Evolutionary conservation across 2,113 vertebrate genomes (phyloP), one percentile per base, ranked within the genome.

Genomic region (Neopipo cinnamomea): DNA sequence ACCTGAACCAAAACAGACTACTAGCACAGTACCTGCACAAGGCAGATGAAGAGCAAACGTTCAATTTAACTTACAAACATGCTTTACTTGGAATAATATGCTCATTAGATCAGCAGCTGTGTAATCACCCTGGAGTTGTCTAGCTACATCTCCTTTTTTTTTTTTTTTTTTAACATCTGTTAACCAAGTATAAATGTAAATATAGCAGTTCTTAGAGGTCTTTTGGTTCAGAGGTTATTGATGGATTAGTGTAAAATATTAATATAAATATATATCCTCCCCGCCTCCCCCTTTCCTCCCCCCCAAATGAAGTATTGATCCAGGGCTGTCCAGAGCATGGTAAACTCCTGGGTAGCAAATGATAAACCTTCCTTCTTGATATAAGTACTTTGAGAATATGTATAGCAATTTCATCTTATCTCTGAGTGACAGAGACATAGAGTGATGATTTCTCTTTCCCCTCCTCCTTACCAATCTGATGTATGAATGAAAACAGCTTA

Each of bases 281-380:
- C 10, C 11, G 6, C 5, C 2, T 2, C 4, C 20, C 8, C 7
- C 5, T 4, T 14, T 30, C 12, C 4, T 10, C 22, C 24, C 37
- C 13, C 23, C 31, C 23, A 70, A 44, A 52, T 74, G 9, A 59
- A 71, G 21, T 76, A 61, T 50, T 55, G 55, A 67, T 86, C 33
- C 15, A 21, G 20, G 24, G 17, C 19, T 92, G 35, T 56, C 46
- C 0, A 5, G 41, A 73, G 62, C 35, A 50, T 73, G 24, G 27
- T 58, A 41, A 68, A 91, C 15, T 30, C 14, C 13, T 23, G 6
- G 46, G n/a, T 16, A 62, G 31, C 37, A 70, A 49, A 79, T 33
- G 3, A 35, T 42, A 27, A 86, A 35, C 7, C 8, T 62, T 68
- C 8, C 47, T 77, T 67, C 21, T 49, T 58, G 59, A 24, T 37